Evolutionary conservation across 2,113 vertebrate species (phyloP), one percentile per base, ranked within the genome.

Genomic region (Anolis carolinensis): DNA sequence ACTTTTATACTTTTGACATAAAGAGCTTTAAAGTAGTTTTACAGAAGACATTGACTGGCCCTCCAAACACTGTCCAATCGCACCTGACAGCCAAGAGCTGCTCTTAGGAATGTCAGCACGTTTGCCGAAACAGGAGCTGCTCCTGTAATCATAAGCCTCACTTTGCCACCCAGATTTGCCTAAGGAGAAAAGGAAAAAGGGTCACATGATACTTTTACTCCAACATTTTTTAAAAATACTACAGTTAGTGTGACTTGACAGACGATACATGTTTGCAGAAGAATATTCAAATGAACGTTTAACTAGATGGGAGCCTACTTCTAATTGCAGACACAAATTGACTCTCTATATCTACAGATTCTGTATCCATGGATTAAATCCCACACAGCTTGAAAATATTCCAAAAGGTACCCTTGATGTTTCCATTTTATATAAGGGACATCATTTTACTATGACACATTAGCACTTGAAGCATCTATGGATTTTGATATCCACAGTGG

Each of bases 11-110:
- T 68, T 27, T 67, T 75, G 68, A 9, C 10, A 32, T 32, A 74
- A 62, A 83, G 44, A 65, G 5, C 7, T 27, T 23, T n/a, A 62
- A 11, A 65, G 36, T 36, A 30, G 18, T 14, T 39, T 59, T 59
- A 79, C 34, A 79, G 36, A 3, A 18, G 63, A 63, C 20, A 62
- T 21, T 32, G 55, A n/a, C 3, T 77, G 74, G 63, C 80, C 67
- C 27, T 63, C 59, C 39, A 79, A 34, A 25, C 52, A 52, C 34
- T 71, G 1, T 80, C n/a, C 25, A 65, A 36, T 77, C 96, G 97
- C 88, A 99, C 99, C 97, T 99, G 99, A 95, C 99, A 99, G 78
- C 99, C 98, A 21, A 99, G 96, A 11, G 98, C 99, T 4, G 98
- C 92, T 88, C 99, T 95, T 68, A 99, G 95, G 91, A 99, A 99